A percentile compares a stretch with the other conserved stretches of the same genome.
Conservation (phyloP, 2,797 vertebrate species). For the Hypotaenidia philippensis region DNA sequence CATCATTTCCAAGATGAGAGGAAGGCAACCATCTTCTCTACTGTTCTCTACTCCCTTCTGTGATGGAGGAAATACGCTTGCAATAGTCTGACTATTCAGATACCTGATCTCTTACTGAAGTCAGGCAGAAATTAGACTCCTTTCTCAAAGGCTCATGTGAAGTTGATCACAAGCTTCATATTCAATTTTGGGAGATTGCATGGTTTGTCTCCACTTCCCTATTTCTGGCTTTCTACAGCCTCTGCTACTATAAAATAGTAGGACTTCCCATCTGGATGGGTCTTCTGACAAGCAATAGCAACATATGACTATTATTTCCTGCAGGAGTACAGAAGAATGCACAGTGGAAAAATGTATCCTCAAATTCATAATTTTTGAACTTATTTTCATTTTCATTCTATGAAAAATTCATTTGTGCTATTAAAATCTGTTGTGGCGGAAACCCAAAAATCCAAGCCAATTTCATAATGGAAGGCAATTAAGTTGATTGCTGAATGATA, state of each 20-base stretch:
- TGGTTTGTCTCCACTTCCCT: not conserved
- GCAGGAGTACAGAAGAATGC: conserved; percentile 14
- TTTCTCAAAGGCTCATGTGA: not conserved
- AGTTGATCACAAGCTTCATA: not conserved
- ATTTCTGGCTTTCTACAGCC: not conserved
- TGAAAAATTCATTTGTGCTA: conserved; percentile 66
- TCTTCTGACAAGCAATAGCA: conserved; percentile 35
- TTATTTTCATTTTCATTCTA: conserved; percentile 40
- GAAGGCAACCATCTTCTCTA: not conserved
- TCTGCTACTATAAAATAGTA: conserved; percentile 10
- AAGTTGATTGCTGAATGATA: conserved; percentile 67
- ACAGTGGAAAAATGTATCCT: conserved; percentile 14
- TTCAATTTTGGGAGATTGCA: not conserved
- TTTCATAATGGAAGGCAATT: conserved; percentile 67
- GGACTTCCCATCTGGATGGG: conserved; percentile 35
- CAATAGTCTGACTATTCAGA: not conserved
- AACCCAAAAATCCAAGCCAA: conserved; percentile 70
- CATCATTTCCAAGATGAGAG: not conserved
- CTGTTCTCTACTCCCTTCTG: not conserved
- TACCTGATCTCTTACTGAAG: not conserved
- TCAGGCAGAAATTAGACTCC: not conserved
- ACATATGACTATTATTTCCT: conserved; percentile 33
- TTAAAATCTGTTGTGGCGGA: conserved; percentile 58
- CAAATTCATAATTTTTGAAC: conserved; percentile 23
- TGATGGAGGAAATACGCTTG: not conserved